A percentile compares a stretch with the other conserved stretches of the same genome.
These are phyloP conservation scores for Aplochiton taeniatus DNA, from an alignment of 2,797 vertebrate species.

Conservation along the genomic window DNA sequence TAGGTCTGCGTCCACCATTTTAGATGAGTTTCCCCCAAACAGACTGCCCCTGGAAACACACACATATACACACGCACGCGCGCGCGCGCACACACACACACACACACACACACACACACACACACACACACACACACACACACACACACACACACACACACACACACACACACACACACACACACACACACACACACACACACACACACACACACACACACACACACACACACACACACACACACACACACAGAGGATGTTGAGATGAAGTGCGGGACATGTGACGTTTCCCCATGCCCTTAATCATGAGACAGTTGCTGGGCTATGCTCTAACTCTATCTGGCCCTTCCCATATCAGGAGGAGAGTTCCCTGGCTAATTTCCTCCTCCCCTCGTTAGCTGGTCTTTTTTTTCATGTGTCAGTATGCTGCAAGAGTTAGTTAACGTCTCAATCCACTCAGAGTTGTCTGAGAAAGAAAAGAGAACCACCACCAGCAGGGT, in stretches of 20 bases:
- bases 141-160: conserved; percentile 8
- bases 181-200: background rate
- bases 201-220: too few species aligned
- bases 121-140: conserved; percentile 1
- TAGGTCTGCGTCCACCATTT: conserved; percentile 84
- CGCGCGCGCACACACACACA: background rate
- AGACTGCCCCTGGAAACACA: conserved; percentile 81
- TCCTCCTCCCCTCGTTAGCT: conserved; percentile 11
- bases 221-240: too few species aligned
- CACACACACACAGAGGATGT: too few species aligned
- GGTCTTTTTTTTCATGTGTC: too few species aligned
- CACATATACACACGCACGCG: conserved; percentile 1
- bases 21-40: conserved; percentile 79
- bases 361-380: conserved; percentile 2
- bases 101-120: conserved; percentile 1
- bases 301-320: background rate
- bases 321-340: background rate
- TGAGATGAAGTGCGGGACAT: conserved; percentile 1
- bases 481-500: too few species aligned
- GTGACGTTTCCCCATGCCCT: background rate
- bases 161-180: background rate
- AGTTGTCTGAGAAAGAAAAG: too few species aligned
- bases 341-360: background rate
- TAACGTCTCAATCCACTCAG: too few species aligned
- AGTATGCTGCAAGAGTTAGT: too few species aligned